Base-by-base conservation (phyloP, 2,113 vertebrate species). In the Macheiramphus alcinus region DNA sequence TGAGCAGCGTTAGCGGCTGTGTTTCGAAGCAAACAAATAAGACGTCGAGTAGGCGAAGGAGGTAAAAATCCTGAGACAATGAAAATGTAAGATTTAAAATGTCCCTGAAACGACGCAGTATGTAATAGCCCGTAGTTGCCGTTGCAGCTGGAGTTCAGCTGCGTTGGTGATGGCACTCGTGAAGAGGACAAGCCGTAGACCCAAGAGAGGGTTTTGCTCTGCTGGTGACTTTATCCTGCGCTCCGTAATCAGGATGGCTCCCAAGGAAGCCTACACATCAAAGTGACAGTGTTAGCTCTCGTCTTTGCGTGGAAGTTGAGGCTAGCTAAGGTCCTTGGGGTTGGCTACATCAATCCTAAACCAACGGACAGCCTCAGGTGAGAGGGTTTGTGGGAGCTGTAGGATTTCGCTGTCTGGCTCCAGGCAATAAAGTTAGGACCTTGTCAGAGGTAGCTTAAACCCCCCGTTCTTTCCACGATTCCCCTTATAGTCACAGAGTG, bases 231-330 rank as follows among this genome's bases (percentile, higher is more conserved):
- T 34, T 12, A 14, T 38, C 45, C 66, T 5, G 52, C 36, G 5
- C 70, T 66, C 1, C 0, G 25, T 2, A 15, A 50, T 5, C 19
- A 2, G 3, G 7, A 1, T 2, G 53, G 27, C 21, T 81, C 47
- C 52, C 18, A 1, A 6, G 53, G 68, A 32, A 76, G 32, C 27
- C 74, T 19, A 2, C 4, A 4, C 68, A 25, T 4, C 32, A 8
- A 19, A 42, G 23, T 5, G 34, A 19, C 52, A 5, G 29, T 6
- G 1, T 55, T 2, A 42, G 10, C 43, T 66, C 79, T 63, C 18
- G 7, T 2, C 40, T 75, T 32, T 27, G 32, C 27, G 11, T 8
- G 6, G 21, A 47, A 50, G 25, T 2, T 6, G 47, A 34, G 63
- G 40, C 4, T 56, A 16, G 4, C 5, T 29, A 10, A 45, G 16